Base-by-base conservation (phyloP, 2,797 vertebrate genomes). In the Mormyrops attenuatus region DNA sequence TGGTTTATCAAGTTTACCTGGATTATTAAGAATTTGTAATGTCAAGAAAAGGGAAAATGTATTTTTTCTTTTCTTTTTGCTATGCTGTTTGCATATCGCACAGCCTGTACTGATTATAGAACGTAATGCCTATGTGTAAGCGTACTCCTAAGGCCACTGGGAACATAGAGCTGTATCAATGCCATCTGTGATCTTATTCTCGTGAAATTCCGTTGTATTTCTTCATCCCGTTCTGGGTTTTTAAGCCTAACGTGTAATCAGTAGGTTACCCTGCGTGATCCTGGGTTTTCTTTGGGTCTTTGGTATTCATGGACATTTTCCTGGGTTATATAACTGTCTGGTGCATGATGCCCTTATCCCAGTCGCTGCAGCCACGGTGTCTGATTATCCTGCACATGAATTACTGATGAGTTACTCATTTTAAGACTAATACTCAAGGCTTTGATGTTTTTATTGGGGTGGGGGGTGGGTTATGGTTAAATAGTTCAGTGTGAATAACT, bases 321-420 rank as follows among this genome's bases (percentile, higher is more conserved):
- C 90, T 91, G 92, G 91, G 88, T 89, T 94, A 89, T 63, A 49
- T 89, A 63, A 63, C 5, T 94, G 89, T 93, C 88, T 52, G 52
- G 17, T 77, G 85, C 82, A 82, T 85, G 82, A 50, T 9, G 3
- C 57, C 50, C 60, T 38, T 85, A 17, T 93, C 93, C 90, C 85
- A 89, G 90, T 91, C 17, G 11, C 82, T 85, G 6, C 5, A 22
- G n/a, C 90, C 57, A 89, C 92, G 92, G 90, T 63, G 92, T 91
- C 89, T 90, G 66, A 89, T 88, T 49, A 73, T 84, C 87, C 91
- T 94, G 94, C 93, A 91, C 94, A 93, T 92, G 90, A 89, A 95
- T 92, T 93, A 90, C 93, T 92, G 92, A 93, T 93, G 93, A 86
- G 92, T 95, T 93, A 93, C 49, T 89, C 57, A 38, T 53, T 90